Evolutionary conservation across 2,797 vertebrate species (phyloP).

Genomic region (Phoeniculus purpureus): DNA sequence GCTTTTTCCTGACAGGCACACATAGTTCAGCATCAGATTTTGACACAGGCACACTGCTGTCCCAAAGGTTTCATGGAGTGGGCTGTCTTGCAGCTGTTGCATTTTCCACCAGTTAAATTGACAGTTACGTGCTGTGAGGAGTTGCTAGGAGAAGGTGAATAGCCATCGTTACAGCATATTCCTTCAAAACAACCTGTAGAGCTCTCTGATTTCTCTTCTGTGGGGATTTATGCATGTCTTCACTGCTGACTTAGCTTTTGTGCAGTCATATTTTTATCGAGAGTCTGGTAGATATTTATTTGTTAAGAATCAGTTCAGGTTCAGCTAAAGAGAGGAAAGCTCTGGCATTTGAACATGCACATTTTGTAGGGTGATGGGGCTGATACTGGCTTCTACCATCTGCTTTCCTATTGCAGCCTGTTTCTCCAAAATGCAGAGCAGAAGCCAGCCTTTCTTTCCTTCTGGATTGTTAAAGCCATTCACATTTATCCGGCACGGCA

Average conservation of each 20-base stretch:
- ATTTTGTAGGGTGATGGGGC: constrained; percentile 69
- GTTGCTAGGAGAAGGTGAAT: constrained; percentile 84
- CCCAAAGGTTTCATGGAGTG: constrained; percentile 43
- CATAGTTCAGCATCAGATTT: constrained; percentile 29
- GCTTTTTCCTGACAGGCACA: constrained; percentile 42
- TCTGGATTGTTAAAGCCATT: constrained; percentile 74
- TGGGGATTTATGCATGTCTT: constrained; percentile 35
- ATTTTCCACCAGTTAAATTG: constrained; percentile 73
- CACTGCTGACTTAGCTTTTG: constrained; percentile 19
- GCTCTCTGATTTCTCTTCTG: constrained; percentile 66
- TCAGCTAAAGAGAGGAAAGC: constrained; percentile 63
- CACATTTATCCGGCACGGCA: constrained; percentile 72
- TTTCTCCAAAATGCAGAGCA: constrained; percentile 68
- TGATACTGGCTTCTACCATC: constrained; percentile 72
- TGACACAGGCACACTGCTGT: constrained; percentile 23
- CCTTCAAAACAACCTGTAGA: constrained; percentile 79
- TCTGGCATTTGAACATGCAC: constrained; percentile 67
- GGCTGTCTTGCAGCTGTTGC: constrained; percentile 73
- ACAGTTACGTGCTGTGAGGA: constrained; percentile 78
- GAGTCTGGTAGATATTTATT: constrained; percentile 55
- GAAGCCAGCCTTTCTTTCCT: constrained; percentile 68
- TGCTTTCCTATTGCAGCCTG: constrained; percentile 74
- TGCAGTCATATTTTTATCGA: constrained; percentile 40
- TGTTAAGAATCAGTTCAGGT: constrained; percentile 55
- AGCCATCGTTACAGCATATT: constrained; percentile 73